Evolutionary conservation across 2,888 invertebrate genomes (phyloP).

Genomic region (Allolobophora icterica): DNA sequence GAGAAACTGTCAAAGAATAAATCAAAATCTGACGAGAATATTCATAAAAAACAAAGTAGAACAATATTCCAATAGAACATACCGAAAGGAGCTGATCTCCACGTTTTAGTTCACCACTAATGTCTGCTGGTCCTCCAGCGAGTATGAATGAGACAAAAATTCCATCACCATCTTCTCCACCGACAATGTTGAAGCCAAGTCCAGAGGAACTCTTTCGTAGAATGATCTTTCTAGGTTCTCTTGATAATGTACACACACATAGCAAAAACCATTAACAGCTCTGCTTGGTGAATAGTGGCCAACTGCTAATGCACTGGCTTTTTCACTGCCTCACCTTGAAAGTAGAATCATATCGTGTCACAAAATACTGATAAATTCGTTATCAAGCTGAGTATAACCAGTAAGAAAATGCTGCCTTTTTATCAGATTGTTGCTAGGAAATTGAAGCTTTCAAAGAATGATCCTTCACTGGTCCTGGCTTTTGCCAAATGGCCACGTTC

Average conservation of each 20-base stretch:
- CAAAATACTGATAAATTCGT: too few species aligned
- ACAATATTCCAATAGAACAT: constrained; percentile 46
- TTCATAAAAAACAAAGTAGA: background rate
- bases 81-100: constrained; percentile 88
- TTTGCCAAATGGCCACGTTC: too few species aligned
- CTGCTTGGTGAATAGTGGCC: background rate
- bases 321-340: background rate
- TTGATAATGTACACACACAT: constrained; percentile 46
- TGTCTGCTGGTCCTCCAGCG: constrained; percentile 95
- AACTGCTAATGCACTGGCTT: background rate
- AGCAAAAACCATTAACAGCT: background rate
- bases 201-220: constrained; percentile 88
- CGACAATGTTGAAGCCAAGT: constrained; percentile 98
- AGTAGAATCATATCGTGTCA: background rate
- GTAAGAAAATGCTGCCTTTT: too few species aligned
- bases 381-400: too few species aligned
- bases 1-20: too few species aligned
- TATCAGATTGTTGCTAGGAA: too few species aligned
- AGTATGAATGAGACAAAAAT: constrained; percentile 97
- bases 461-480: too few species aligned
- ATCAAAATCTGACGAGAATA: background rate
- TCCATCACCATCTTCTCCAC: constrained; percentile 95
- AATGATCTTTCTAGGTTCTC: constrained; percentile 83
- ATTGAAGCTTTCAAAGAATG: too few species aligned
- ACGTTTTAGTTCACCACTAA: constrained; percentile 83